These are phyloP conservation scores for Acronicta alni DNA, from an alignment of 2,888 invertebrate genomes.

Conservation along the genomic window DNA sequence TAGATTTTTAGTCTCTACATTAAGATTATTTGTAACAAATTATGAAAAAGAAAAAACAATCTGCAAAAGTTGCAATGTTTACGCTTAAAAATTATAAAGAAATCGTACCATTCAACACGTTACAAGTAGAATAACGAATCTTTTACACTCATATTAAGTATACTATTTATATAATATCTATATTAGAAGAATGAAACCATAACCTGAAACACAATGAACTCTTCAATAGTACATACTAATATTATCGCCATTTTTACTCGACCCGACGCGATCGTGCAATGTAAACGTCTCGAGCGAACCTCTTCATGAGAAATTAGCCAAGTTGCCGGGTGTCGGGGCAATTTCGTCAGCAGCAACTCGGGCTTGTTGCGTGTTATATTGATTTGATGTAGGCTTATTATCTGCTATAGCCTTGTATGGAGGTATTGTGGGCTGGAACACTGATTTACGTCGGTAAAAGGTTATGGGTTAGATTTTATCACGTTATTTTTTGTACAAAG, in stretches of 20 bases:
- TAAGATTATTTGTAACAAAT: too few species aligned
- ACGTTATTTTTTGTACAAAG: conserved; percentile 41
- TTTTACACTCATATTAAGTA: too few species aligned
- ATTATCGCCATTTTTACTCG: background rate
- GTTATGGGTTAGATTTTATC: conserved; percentile 42
- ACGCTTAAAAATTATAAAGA: too few species aligned
- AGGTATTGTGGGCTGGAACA: conserved; percentile 54
- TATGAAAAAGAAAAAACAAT: too few species aligned
- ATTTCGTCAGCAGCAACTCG: conserved; percentile 60
- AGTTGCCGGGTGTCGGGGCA: conserved; percentile 69
- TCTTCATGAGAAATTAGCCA: conserved; percentile 74
- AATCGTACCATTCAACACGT: too few species aligned
- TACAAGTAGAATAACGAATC: too few species aligned
- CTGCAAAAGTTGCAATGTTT: too few species aligned
- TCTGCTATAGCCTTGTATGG: conserved; percentile 57
- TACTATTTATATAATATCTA: too few species aligned
- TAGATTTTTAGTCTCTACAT: too few species aligned
- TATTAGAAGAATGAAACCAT: too few species aligned
- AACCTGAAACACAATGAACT: too few species aligned
- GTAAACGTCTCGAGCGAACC: conserved; percentile 51
- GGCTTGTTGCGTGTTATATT: conserved; percentile 63
- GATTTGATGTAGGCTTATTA: conserved; percentile 62
- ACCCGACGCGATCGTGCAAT: conserved; percentile 40
- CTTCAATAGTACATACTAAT: too few species aligned
- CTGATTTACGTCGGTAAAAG: conserved; percentile 55